Conservation (phyloP, 1,140 invertebrate genomes). For the Tyrophagus putrescentiae region DNA sequence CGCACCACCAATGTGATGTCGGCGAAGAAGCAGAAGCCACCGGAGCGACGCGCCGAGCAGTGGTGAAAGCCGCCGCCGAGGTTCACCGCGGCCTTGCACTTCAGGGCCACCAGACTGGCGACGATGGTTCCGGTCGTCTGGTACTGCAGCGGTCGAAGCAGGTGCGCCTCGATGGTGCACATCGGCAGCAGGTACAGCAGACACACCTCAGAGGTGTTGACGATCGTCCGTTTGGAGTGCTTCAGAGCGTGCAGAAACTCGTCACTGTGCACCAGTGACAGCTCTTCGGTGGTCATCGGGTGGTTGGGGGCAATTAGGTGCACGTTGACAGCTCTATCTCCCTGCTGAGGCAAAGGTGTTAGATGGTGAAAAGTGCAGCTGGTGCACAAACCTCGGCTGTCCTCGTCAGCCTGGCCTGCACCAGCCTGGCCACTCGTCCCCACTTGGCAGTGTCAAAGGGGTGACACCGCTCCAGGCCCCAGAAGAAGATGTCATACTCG, state of each 20-base stretch:
- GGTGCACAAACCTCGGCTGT: not conserved
- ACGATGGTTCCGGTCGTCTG: constrained; percentile 19
- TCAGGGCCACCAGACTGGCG: constrained; percentile 4
- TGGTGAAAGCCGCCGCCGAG: constrained; percentile 39
- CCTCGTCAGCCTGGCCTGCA: constrained; percentile 35
- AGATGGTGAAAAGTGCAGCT: constrained; percentile 17
- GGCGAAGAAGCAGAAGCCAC: constrained; percentile 70
- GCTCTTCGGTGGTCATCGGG: constrained; percentile 10
- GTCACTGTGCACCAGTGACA: constrained; percentile 15
- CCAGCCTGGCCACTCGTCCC: constrained; percentile 46
- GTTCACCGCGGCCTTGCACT: constrained; percentile 13
- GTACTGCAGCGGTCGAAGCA: constrained; percentile 12
- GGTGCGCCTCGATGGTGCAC: not conserved
- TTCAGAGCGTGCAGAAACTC: constrained; percentile 10
- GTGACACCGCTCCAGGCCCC: constrained; percentile 63
- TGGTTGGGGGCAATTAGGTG: constrained; percentile 11
- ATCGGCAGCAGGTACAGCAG: constrained; percentile 9
- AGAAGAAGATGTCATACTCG: constrained; percentile 65
- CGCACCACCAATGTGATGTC: constrained; percentile 63
- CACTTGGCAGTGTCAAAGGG: constrained; percentile 78
- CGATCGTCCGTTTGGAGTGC: not conserved
- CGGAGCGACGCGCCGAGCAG: constrained; percentile 52
- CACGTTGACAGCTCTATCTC: not conserved
- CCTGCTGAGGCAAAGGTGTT: not conserved
- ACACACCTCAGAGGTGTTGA: constrained; percentile 7